Conservation (phyloP, 2,888 invertebrate genomes). For the Brachypalpus laphriformis region DNA sequence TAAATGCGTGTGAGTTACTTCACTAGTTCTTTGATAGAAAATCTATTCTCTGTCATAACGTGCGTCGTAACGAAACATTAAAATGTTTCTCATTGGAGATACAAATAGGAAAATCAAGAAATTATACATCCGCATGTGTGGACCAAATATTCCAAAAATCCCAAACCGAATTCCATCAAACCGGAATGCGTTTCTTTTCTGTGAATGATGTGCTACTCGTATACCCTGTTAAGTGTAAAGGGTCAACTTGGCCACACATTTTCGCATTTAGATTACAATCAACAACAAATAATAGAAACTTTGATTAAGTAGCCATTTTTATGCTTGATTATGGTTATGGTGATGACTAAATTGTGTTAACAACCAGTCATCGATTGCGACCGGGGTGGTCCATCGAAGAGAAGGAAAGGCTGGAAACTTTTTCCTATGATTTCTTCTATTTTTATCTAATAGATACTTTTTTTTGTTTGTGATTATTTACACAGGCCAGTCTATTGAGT, state of each 20-base stretch:
- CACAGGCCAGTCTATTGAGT: constrained; percentile 46
- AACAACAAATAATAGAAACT: constrained; percentile 25
- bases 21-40: too few species aligned
- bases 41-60: too few species aligned
- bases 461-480: constrained; percentile 31
- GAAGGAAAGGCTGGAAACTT: constrained; percentile 2
- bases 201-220: neutral
- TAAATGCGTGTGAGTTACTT: too few species aligned
- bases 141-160: neutral
- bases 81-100: neutral
- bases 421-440: constrained; percentile 17
- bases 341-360: constrained; percentile 66
- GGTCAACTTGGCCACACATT: constrained; percentile 27
- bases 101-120: neutral
- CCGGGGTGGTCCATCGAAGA: constrained; percentile 58
- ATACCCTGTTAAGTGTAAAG: neutral
- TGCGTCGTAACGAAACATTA: neutral
- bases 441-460: constrained; percentile 65
- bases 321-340: constrained; percentile 52
- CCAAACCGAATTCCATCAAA: neutral
- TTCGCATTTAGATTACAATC: constrained; percentile 60
- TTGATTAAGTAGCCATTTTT: constrained; percentile 56
- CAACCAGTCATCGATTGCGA: constrained; percentile 43
- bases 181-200: neutral
- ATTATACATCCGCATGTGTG: neutral